phyloP scores from a whole-genome alignment of 1,140 invertebrate species.

The Anadara kagoshimensis region DNA sequence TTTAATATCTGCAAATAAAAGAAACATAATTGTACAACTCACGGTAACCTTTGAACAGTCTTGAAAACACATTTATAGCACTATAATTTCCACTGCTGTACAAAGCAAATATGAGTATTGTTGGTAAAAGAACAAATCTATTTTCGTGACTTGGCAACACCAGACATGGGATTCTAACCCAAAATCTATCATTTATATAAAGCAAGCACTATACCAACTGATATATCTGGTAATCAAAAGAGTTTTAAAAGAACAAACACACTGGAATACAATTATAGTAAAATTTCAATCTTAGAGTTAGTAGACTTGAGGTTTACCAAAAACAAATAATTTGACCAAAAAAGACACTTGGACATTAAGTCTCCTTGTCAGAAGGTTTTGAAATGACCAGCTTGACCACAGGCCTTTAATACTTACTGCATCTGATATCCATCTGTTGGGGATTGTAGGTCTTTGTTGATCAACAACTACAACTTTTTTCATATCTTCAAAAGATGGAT shows the following conservation, averaged over 20 bases:
- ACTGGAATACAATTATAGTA: no score
- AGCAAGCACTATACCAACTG: no score
- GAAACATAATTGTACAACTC: constrained; percentile 1
- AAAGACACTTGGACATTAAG: neutral
- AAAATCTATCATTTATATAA: no score
- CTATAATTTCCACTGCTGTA: no score
- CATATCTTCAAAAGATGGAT: constrained; percentile 97
- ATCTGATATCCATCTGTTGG: constrained; percentile 85
- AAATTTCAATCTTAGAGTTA: no score
- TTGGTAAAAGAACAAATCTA: neutral
- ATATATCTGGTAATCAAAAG: no score
- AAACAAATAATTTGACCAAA: neutral
- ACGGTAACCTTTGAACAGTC: no score
- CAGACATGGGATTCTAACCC: no score
- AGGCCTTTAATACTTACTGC: constrained; percentile 74
- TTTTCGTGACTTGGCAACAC: neutral
- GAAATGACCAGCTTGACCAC: neutral
- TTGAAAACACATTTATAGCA: no score
- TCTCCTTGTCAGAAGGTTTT: no score
- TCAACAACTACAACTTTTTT: constrained; percentile 91
- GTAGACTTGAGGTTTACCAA: neutral
- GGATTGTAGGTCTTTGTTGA: constrained; percentile 88
- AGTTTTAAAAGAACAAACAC: no score
- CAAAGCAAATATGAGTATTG: neutral
- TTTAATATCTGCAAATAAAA: constrained; percentile 82